These are phyloP conservation scores for Neotoxoptera formosana DNA, from an alignment of 1,140 invertebrate genomes.

Conservation along the genomic window DNA sequence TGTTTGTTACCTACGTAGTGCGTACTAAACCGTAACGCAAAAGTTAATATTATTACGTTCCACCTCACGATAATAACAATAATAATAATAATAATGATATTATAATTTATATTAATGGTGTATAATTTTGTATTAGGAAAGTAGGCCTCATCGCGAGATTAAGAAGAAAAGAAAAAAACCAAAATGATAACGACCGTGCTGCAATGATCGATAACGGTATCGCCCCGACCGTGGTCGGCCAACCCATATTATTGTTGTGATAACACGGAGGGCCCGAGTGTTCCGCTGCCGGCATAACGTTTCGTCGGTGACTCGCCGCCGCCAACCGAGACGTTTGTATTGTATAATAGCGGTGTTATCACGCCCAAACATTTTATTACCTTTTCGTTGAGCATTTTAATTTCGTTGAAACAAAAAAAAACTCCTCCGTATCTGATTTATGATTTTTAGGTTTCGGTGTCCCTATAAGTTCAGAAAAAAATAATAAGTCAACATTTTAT, in stretches of 20 bases:
- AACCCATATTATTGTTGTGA: background rate
- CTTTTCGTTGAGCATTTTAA: no score
- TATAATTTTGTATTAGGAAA: background rate
- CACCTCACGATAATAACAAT: background rate
- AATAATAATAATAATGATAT: background rate
- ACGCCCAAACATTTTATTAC: no score
- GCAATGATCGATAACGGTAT: slow-evolving; percentile 6
- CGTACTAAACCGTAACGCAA: background rate
- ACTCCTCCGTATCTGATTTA: no score
- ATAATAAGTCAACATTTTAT: no score
- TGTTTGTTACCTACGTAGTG: background rate
- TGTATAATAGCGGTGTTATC: no score
- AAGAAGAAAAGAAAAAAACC: background rate
- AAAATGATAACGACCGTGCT: background rate
- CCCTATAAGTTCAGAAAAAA: no score
- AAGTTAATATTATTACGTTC: background rate
- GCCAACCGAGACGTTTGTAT: background rate
- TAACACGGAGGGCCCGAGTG: background rate
- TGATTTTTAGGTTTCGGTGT: no score
- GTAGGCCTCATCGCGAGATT: background rate
- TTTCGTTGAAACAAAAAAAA: no score
- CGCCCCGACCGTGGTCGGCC: background rate
- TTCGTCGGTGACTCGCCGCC: background rate
- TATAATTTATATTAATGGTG: background rate
- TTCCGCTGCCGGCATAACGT: background rate